phyloP scores from a whole-genome alignment of 2,797 vertebrate genomes.

The Amazona ochrocephala region DNA sequence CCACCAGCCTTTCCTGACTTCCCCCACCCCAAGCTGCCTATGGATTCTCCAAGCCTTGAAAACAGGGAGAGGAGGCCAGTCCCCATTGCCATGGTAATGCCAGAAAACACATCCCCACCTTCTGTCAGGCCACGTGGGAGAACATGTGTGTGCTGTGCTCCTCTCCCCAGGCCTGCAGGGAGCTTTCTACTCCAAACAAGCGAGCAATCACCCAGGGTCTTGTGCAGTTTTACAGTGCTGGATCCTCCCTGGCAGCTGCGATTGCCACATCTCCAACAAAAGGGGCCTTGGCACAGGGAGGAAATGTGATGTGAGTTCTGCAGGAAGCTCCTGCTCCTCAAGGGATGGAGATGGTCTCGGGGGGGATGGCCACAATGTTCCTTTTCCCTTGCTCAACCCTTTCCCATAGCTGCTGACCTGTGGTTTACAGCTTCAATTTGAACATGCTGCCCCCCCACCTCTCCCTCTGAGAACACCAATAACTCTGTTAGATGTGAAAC shows the following conservation, averaged over 20 bases:
- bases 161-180: background rate
- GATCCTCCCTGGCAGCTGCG: background rate
- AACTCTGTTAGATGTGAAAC: conserved; percentile 16
- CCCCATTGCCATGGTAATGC: conserved; percentile 37
- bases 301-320: background rate
- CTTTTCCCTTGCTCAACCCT: background rate
- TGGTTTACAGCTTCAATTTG: background rate
- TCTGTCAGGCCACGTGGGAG: conserved; percentile 41
- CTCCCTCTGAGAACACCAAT: background rate
- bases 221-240: background rate
- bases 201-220: background rate
- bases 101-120: conserved; percentile 27
- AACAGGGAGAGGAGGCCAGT: background rate
- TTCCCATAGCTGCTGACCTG: background rate
- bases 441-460: background rate
- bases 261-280: background rate
- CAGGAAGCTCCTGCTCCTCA: background rate
- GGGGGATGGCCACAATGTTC: background rate
- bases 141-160: background rate
- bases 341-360: background rate
- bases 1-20: background rate
- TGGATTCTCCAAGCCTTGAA: background rate
- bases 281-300: background rate
- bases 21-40: background rate
- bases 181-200: background rate